Evolutionary conservation across 2,797 vertebrate genomes (phyloP), one percentile per base, ranked within the genome.

Genomic region (Phataginus tetradactyla): DNA sequence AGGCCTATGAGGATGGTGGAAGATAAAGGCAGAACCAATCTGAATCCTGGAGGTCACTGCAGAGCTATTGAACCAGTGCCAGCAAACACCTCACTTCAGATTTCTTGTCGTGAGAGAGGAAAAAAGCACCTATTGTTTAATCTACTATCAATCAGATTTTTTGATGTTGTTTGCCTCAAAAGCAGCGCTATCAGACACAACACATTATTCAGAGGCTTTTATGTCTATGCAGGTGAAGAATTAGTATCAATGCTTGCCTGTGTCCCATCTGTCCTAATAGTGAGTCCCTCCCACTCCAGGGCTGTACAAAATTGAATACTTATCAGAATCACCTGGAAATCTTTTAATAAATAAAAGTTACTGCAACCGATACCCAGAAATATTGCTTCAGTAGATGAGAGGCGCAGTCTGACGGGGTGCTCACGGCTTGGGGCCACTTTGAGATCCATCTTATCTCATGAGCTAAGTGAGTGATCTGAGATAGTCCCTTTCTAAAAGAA

Each of bases 71-170:
- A 94, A 75, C 63, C 27, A 5, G 18, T 4, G 91, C 93, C 93
- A 83, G 63, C 59, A 49, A 94, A 89, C 42, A 55, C 61, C 32
- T 20, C 81, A 63, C 57, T 80, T 84, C 55, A 63, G 64, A 75
- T 90, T 92, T 94, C 75, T 71, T 77, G 27, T 86, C 71, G 59
- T 12, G 49, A 94, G 64, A 94, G 20, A 49, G 42, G 51, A n/a
- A 84, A 93, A 92, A 90, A 81, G 49, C 71, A 42, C 57, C 77
- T 72, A 96, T 91, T 96, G 95, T 96, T 96, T 59, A 90, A 92
- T 64, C 63, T 75, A 25, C 74, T 32, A 7, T 90, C 93, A 39
- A 92, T 95, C 87, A 77, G 51, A 77, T 64, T 72, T 79, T 61
- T 51, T 96, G 91, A 78, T 74, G 13, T 74, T 92, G 55, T 85